Conservation (phyloP, 2,797 vertebrate species). For the Xenentodon cancila region DNA sequence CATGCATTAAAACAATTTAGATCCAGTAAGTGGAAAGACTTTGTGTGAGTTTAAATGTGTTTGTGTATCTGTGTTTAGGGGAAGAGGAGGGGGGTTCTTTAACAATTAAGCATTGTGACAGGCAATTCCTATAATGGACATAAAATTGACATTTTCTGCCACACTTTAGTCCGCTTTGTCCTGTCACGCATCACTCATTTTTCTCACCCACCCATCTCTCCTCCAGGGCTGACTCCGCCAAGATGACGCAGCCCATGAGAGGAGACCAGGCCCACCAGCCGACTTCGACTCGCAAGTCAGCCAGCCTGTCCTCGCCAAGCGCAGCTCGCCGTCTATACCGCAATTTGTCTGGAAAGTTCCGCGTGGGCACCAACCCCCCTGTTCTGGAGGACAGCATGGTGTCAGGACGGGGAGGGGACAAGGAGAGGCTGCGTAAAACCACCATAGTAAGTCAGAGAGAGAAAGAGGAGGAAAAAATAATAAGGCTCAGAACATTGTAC, state of each 20-base stretch:
- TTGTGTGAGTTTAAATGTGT: too few relatives aligned
- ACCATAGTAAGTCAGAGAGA: slow-evolving; percentile 81
- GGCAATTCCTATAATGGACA: background rate
- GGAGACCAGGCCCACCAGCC: slow-evolving; percentile 82
- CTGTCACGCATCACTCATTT: slow-evolving; percentile 17
- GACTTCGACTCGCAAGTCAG: slow-evolving; percentile 82
- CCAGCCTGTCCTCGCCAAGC: slow-evolving; percentile 87
- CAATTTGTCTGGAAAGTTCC: slow-evolving; percentile 95
- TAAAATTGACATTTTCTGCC: background rate
- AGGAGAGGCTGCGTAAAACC: slow-evolving; percentile 89
- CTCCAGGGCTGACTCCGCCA: slow-evolving; percentile 87
- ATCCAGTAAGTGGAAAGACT: too few relatives aligned
- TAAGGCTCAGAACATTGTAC: slow-evolving; percentile 50
- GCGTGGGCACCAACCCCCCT: slow-evolving; percentile 83
- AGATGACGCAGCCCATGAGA: slow-evolving; percentile 90
- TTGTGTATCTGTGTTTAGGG: background rate
- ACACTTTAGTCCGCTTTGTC: slow-evolving; percentile 9
- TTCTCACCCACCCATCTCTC: slow-evolving; percentile 31
- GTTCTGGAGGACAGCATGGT: slow-evolving; percentile 85
- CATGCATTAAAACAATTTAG: too few relatives aligned
- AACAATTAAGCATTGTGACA: background rate
- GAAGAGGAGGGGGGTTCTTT: background rate
- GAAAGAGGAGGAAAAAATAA: slow-evolving; percentile 56
- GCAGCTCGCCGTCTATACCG: slow-evolving; percentile 92
- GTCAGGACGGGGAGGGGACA: slow-evolving; percentile 83